A percentile compares a stretch with the other conserved stretches of the same genome.
These are phyloP conservation scores for Fistularia tabacaria DNA, from an alignment of 2,797 vertebrate species.

Conservation along the genomic window DNA sequence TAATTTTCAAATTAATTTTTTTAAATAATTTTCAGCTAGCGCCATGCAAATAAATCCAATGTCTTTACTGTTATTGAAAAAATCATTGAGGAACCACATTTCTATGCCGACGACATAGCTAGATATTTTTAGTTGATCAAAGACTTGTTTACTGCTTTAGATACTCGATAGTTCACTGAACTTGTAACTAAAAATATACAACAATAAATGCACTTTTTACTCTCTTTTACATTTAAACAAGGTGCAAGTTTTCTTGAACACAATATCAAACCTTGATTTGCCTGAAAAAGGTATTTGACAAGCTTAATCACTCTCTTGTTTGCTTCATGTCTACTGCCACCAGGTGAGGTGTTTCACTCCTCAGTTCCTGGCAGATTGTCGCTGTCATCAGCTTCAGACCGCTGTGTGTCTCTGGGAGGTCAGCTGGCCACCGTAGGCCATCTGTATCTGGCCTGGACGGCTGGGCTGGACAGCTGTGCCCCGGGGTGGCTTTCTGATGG, in stretches of 20 bases:
- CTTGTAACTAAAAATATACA: neutral
- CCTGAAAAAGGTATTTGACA: neutral
- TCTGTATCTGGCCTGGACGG: constrained; percentile 87
- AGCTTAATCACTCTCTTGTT: neutral
- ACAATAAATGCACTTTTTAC: no score
- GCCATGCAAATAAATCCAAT: no score
- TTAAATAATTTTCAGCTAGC: no score
- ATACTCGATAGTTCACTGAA: neutral
- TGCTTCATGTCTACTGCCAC: constrained; percentile 14
- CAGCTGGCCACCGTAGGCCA: constrained; percentile 87
- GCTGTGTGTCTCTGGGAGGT: constrained; percentile 80
- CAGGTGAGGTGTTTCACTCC: constrained; percentile 77
- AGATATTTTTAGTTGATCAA: neutral
- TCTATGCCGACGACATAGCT: neutral
- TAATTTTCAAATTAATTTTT: neutral
- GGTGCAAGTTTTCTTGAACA: neutral
- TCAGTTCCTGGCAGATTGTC: constrained; percentile 77
- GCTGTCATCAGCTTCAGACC: constrained; percentile 76
- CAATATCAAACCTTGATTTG: neutral
- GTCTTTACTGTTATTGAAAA: no score
- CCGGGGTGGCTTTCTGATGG: constrained; percentile 92
- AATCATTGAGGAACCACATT: neutral
- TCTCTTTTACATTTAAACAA: no score
- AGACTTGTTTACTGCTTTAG: neutral
- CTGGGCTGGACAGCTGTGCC: constrained; percentile 87